Conservation (phyloP, 2,888 invertebrate genomes). For the Agriotes lineatus region DNA sequence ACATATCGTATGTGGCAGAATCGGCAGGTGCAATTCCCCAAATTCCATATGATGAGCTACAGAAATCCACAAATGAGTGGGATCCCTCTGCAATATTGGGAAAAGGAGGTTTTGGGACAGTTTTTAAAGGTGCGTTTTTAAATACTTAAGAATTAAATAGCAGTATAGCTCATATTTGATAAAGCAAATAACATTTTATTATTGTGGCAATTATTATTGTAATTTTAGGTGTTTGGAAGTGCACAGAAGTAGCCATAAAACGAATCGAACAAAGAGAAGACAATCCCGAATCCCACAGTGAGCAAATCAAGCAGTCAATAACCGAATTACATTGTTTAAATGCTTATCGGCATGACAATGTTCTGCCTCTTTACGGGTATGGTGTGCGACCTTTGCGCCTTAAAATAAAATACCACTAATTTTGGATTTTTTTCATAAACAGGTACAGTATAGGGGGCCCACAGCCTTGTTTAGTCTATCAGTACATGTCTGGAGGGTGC, state of each 20-base stretch:
- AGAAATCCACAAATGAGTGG: constrained; percentile 85
- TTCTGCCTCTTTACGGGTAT: constrained; percentile 85
- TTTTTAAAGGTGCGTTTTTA: constrained; percentile 88
- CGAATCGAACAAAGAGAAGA: constrained; percentile 74
- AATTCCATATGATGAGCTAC: constrained; percentile 83
- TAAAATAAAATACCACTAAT: too few species aligned
- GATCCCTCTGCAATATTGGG: constrained; percentile 78
- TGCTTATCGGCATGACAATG: constrained; percentile 90
- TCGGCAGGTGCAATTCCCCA: constrained; percentile 64
- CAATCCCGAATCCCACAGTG: constrained; percentile 65
- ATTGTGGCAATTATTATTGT: too few species aligned
- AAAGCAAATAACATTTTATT: too few species aligned
- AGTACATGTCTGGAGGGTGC: constrained; percentile 93
- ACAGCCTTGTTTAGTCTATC: constrained; percentile 92
- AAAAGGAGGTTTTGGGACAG: constrained; percentile 93
- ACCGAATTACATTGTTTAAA: constrained; percentile 84
- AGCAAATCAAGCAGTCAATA: constrained; percentile 76
- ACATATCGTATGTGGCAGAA: constrained; percentile 63
- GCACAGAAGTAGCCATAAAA: constrained; percentile 90
- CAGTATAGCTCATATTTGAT: too few species aligned
- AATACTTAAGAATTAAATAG: too few species aligned
- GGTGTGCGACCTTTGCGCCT: too few species aligned
- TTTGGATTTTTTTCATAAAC: too few species aligned
- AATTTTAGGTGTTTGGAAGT: constrained; percentile 83
- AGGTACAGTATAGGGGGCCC: constrained; percentile 78